phyloP scores from a whole-genome alignment of 2,113 vertebrate genomes.

The Austrofundulus limnaeus region DNA sequence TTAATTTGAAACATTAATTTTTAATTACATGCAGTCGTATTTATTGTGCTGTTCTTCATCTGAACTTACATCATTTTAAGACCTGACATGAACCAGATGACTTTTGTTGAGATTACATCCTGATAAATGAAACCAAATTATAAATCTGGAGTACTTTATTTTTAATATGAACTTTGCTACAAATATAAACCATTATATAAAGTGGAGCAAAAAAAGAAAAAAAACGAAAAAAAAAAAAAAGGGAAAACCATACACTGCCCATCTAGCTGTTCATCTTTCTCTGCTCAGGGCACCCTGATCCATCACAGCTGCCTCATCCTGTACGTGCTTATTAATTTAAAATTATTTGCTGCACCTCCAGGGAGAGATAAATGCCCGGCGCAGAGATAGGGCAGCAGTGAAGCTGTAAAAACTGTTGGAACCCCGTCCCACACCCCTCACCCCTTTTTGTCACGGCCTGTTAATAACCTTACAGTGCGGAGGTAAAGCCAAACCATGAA shows the following conservation, averaged over 20 bases:
- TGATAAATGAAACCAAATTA: no score
- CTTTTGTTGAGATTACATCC: no score
- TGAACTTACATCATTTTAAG: no score
- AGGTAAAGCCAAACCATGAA: conserved; percentile 66
- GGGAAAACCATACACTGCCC: conserved; percentile 8
- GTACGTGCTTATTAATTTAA: conserved; percentile 82
- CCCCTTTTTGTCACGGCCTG: conserved; percentile 74
- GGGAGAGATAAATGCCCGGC: conserved; percentile 81
- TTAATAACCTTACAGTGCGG: conserved; percentile 74
- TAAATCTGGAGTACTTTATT: no score
- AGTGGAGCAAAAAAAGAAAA: conserved; percentile 11
- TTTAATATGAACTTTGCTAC: not conserved
- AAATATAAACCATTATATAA: conserved; percentile 3
- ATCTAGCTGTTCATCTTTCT: conserved; percentile 49
- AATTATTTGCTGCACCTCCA: conserved; percentile 77
- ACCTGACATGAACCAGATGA: no score
- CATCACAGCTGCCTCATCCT: conserved; percentile 58
- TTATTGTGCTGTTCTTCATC: no score
- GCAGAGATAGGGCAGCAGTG: conserved; percentile 73
- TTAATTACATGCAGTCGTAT: no score
- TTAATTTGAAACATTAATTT: no score
- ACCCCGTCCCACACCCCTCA: conserved; percentile 67
- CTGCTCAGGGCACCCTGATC: conserved; percentile 44
- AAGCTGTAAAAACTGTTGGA: conserved; percentile 83
- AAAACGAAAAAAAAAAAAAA: conserved; percentile 18